Percentiles rank a stretch among this genome's conserved stretches.
Conservation (phyloP, 1,140 invertebrate genomes). For the Drosophila albomicans region DNA sequence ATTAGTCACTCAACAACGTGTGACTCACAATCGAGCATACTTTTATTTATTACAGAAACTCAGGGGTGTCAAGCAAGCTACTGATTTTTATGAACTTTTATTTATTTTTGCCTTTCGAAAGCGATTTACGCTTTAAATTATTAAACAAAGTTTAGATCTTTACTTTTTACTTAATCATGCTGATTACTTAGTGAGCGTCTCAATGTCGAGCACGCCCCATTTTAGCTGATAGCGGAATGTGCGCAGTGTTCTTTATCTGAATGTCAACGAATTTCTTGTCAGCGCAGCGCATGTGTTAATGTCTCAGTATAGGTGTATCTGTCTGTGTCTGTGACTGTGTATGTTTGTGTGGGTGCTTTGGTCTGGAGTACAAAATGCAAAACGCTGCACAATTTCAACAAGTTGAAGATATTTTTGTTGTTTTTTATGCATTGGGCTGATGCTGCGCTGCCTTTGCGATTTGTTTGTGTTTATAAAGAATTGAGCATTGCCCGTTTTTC, state of each 20-base stretch:
- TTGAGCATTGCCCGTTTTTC: slow-evolving; percentile 58
- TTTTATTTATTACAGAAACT: too few relatives aligned
- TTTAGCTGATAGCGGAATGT: slow-evolving; percentile 45
- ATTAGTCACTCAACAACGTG: too few relatives aligned
- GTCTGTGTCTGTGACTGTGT: not conserved
- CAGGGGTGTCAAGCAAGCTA: too few relatives aligned
- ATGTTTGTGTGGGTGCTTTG: slow-evolving; percentile 20
- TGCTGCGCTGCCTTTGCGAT: slow-evolving; percentile 24
- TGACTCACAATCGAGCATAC: too few relatives aligned
- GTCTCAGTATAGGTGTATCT: slow-evolving; percentile 1
- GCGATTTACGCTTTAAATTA: not conserved
- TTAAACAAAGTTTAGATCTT: not conserved
- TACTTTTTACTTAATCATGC: not conserved
- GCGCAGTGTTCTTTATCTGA: slow-evolving; percentile 57
- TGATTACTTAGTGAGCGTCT: slow-evolving; percentile 32
- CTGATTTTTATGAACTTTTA: too few relatives aligned
- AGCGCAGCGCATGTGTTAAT: slow-evolving; percentile 6
- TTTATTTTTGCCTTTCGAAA: not conserved
- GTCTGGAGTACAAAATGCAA: slow-evolving; percentile 52
- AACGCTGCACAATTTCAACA: slow-evolving; percentile 54
- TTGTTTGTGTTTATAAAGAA: slow-evolving; percentile 70
- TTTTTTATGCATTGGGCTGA: slow-evolving; percentile 24
- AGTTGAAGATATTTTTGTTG: slow-evolving; percentile 42
- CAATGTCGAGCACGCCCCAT: slow-evolving; percentile 29
- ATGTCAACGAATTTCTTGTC: slow-evolving; percentile 50